Percentiles rank a stretch among this genome's conserved stretches.
phyloP scores from a whole-genome alignment of 1,140 invertebrate genomes.

The Nebria ingens region DNA sequence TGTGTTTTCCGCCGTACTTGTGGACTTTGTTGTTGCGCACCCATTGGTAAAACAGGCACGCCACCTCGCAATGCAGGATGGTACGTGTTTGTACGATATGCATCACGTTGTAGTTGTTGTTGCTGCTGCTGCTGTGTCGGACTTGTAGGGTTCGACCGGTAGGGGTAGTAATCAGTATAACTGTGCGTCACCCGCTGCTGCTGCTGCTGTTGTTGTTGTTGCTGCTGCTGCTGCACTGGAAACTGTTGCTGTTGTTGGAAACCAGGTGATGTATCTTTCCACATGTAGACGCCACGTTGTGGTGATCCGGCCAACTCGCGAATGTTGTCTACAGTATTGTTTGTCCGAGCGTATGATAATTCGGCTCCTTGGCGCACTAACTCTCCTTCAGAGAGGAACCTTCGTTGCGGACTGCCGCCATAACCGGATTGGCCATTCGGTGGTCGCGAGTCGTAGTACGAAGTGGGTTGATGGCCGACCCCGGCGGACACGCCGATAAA shows the following conservation, averaged over 20 bases:
- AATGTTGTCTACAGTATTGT: constrained; percentile 54
- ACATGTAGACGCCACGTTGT: constrained; percentile 71
- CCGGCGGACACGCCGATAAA: constrained; percentile 61
- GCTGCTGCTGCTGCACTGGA: constrained; percentile 29
- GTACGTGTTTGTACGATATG: constrained; percentile 35
- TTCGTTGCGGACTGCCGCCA: constrained; percentile 60
- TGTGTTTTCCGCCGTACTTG: constrained; percentile 50
- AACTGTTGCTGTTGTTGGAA: constrained; percentile 28
- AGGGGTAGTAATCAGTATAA: constrained; percentile 25
- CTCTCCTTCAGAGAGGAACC: constrained; percentile 78
- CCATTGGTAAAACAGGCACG: constrained; percentile 55
- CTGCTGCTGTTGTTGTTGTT: constrained; percentile 35
- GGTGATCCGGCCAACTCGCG: constrained; percentile 74
- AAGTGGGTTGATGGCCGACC: constrained; percentile 29
- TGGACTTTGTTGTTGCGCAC: constrained; percentile 43
- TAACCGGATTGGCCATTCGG: constrained; percentile 29
- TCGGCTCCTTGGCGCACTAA: constrained; percentile 56
- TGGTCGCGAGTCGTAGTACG: constrained; percentile 27
- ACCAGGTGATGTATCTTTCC: constrained; percentile 62
- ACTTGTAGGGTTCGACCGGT: constrained; percentile 65
- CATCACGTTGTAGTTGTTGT: constrained; percentile 27
- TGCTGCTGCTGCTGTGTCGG: constrained; percentile 47
- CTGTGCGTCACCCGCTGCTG: constrained; percentile 32
- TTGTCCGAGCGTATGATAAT: constrained; percentile 42
- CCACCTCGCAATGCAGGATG: constrained; percentile 52